Evolutionary conservation across 2,113 vertebrate genomes (phyloP).

Genomic region (Ictidomys tridecemlineatus): DNA sequence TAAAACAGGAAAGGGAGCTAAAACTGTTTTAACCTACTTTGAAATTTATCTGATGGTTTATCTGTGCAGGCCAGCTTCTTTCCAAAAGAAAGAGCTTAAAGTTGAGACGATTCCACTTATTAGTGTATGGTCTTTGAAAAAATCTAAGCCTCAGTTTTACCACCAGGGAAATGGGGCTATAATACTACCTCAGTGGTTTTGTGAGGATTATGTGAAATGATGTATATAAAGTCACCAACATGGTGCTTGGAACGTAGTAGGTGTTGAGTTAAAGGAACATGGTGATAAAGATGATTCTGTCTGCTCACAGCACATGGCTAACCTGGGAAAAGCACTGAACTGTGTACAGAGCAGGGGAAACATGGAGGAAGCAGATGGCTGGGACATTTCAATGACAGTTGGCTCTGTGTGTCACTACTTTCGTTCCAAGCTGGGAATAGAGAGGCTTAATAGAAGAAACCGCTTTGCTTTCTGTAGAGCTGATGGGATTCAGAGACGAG

Average conservation of each 20-base stretch:
- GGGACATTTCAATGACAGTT: background rate
- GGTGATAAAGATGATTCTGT: background rate
- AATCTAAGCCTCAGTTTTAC: background rate
- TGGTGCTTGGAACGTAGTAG: background rate
- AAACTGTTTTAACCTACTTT: background rate
- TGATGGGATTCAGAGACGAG: background rate
- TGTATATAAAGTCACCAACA: background rate
- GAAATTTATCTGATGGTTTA: constrained; percentile 3
- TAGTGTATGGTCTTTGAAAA: background rate
- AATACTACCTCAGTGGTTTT: background rate
- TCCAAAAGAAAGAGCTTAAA: background rate
- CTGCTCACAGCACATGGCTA: background rate
- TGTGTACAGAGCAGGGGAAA: background rate
- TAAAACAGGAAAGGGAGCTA: background rate
- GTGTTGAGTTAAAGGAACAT: background rate
- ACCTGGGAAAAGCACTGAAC: background rate
- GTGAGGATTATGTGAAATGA: background rate
- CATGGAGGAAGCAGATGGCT: constrained; percentile 38
- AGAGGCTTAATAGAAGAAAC: constrained; percentile 31
- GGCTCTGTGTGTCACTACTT: background rate
- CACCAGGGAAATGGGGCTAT: background rate
- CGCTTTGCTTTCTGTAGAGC: background rate
- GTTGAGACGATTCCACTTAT: background rate
- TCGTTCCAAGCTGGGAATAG: constrained; percentile 11
- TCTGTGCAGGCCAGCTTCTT: background rate